phyloP scores from a whole-genome alignment of 2,113 vertebrate species.

The Etia nguti region DNA sequence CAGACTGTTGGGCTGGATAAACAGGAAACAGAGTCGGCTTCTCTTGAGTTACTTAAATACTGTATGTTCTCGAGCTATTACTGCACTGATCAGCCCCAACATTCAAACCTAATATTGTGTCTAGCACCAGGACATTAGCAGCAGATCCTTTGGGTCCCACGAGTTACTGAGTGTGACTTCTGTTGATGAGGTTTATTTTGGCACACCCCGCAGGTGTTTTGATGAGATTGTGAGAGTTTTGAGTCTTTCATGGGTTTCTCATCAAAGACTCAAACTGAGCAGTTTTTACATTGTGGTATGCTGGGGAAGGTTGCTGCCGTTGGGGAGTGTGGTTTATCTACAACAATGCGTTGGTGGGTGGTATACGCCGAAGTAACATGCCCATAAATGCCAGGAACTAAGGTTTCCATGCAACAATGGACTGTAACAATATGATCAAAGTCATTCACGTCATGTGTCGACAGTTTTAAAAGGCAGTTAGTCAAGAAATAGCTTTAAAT shows the following conservation, averaged over 20 bases:
- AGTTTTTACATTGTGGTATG: background rate
- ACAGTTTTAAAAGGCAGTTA: background rate
- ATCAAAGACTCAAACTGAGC: background rate
- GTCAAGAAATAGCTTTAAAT: background rate
- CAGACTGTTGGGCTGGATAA: background rate
- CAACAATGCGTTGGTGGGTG: background rate
- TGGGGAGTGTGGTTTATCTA: background rate
- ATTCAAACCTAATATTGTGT: background rate
- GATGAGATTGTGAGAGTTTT: background rate
- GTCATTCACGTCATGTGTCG: background rate
- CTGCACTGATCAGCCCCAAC: background rate
- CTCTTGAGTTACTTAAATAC: background rate
- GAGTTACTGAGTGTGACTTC: background rate
- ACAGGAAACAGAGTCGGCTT: background rate
- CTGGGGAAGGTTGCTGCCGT: background rate
- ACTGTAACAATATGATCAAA: background rate
- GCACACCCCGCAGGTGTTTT: background rate
- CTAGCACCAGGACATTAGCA: background rate
- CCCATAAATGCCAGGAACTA: background rate
- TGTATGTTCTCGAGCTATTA: background rate
- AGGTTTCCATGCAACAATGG: background rate
- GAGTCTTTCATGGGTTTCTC: background rate
- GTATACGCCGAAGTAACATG: background rate
- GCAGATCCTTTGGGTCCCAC: background rate
- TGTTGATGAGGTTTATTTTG: background rate